Base-by-base conservation (phyloP, 92 coral and sea anemone genomes). In the Desmophyllum pertusum region DNA sequence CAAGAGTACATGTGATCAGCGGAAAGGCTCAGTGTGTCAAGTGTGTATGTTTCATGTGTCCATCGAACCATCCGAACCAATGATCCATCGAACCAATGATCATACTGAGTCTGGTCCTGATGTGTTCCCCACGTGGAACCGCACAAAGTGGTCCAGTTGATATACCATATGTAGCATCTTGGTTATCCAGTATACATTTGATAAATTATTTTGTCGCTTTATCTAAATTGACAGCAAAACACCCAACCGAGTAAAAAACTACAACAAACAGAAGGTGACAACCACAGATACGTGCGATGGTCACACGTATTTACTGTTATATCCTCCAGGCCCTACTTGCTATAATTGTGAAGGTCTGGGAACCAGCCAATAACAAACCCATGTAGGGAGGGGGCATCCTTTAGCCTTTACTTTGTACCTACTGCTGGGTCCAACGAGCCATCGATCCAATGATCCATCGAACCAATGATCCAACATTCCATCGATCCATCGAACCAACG, bases 61-160 rank as follows among this genome's bases (percentile, higher is more conserved):
- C 45, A 69, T 15, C 48, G 45, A 33, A 69, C 48, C 74, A 69
- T 33, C 36, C 18, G 72, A 66, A 13, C 72, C 72, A 66, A 9
- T 11, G 39, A 66, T 30, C 72, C 72, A 66, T 19, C 72, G 72
- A 66, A 6, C 41, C 41, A 30, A 0, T 6, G n/a, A n/a, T n/a
- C n/a, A 23, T 27, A 64, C 84, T 80, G 41, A 80, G 78, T 80
- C 41, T 64, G 74, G 52, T 48, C 67, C 70, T 66, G 79, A n/a
- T n/a, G n/a, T n/a, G n/a, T n/a, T n/a, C n/a, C n/a, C n/a, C n/a
- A n/a, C n/a, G n/a, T n/a, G n/a, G 85, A 81, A 69, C 38, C 65
- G 86, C 84, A 43, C 84, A 41, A 81, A 68, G 42, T 72, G 85
- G 75, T 81, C 85, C 85, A 46, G 57, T 72, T 51, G 64, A 67